Evolutionary conservation across 2,888 invertebrate species (phyloP).

Genomic region (Polydrusus tereticollis): DNA sequence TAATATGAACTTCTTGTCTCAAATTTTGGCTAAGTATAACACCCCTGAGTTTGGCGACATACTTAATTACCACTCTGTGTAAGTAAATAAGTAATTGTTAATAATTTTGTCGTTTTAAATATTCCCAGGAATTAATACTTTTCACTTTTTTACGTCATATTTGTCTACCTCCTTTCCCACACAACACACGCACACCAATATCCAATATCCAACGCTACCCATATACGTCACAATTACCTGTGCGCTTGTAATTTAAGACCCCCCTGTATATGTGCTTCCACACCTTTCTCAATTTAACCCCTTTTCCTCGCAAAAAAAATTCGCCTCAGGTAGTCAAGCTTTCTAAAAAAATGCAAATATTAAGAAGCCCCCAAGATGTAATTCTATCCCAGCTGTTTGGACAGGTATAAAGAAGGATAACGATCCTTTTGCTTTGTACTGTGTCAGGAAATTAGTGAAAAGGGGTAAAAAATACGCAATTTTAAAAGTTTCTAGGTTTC

Average conservation of each 20-base stretch:
- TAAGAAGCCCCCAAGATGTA: conserved; percentile 30
- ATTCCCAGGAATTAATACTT: too few species aligned
- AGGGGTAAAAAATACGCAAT: conserved; percentile 11
- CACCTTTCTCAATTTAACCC: conserved; percentile 40
- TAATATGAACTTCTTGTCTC: too few species aligned
- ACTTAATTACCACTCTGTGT: too few species aligned
- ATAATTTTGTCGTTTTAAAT: too few species aligned
- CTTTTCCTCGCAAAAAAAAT: conserved; percentile 32
- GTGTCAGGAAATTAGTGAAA: neutral
- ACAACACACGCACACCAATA: conserved; percentile 22
- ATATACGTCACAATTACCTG: conserved; percentile 36
- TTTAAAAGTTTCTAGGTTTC: conserved; percentile 4
- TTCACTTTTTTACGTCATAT: neutral
- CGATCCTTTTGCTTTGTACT: conserved; percentile 11
- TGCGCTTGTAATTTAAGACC: conserved; percentile 37
- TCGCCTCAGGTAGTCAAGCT: conserved; percentile 29
- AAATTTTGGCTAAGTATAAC: too few species aligned
- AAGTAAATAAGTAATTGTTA: too few species aligned
- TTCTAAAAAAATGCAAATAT: conserved; percentile 43
- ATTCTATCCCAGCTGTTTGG: conserved; percentile 35
- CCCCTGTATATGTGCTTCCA: conserved; percentile 33
- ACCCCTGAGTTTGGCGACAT: too few species aligned
- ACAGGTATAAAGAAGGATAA: conserved; percentile 10
- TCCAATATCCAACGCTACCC: conserved; percentile 30
- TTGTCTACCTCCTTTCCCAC: conserved; percentile 34